Percentiles rank a stretch among this genome's conserved stretches.
Conservation (phyloP, 2,888 invertebrate species). For the Apodemia duryi region DNA sequence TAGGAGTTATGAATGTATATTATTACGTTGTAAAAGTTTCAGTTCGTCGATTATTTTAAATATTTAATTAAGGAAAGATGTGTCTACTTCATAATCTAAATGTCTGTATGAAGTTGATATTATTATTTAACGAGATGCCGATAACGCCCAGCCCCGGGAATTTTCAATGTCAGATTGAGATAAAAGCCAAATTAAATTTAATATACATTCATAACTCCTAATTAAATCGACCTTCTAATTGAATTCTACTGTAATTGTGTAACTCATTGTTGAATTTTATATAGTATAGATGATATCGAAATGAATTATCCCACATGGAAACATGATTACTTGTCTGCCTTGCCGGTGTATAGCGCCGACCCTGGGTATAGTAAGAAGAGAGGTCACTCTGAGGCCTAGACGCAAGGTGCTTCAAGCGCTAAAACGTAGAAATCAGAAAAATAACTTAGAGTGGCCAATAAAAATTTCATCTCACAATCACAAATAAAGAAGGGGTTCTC, state of each 20-base stretch:
- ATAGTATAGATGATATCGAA: slow-evolving; percentile 1
- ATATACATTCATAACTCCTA: slow-evolving; percentile 6
- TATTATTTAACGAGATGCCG: slow-evolving; percentile 27
- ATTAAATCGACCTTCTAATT: neutral
- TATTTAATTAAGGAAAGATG: neutral
- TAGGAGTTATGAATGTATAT: too few species aligned
- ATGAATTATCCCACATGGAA: neutral
- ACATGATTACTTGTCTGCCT: neutral
- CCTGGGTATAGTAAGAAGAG: neutral
- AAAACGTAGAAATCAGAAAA: too few species aligned
- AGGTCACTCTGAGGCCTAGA: too few species aligned
- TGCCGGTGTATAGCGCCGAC: too few species aligned
- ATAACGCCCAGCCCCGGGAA: slow-evolving; percentile 26
- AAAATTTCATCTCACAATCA: too few species aligned
- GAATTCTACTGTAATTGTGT: neutral
- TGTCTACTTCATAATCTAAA: neutral
- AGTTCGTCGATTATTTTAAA: too few species aligned
- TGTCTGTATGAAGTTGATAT: slow-evolving; percentile 21
- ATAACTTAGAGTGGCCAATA: too few species aligned
- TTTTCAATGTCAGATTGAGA: slow-evolving; percentile 26
- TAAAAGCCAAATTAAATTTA: slow-evolving; percentile 2
- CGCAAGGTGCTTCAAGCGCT: too few species aligned
- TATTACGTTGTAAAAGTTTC: too few species aligned
- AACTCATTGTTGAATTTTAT: neutral
- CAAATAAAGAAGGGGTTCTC: too few species aligned